Evolutionary conservation across 2,797 vertebrate genomes (phyloP).

Genomic region (Picus viridis): DNA sequence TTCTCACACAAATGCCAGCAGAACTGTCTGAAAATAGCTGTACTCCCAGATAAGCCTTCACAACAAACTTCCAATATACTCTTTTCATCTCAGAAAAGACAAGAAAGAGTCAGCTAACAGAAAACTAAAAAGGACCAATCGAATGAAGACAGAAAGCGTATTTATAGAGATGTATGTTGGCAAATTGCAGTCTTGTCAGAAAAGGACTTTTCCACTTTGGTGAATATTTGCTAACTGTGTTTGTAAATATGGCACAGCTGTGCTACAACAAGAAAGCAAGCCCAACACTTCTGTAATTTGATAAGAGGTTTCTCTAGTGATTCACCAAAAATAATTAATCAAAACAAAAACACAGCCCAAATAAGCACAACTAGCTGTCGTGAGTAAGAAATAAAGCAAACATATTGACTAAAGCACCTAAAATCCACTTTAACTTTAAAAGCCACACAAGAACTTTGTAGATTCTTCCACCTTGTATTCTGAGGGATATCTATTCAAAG

Average conservation of each 20-base stretch:
- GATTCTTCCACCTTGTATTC: background rate
- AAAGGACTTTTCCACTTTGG: background rate
- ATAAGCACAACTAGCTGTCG: conserved; percentile 23
- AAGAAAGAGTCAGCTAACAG: background rate
- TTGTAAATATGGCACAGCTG: background rate
- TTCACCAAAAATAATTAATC: conserved; percentile 37
- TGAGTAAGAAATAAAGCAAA: conserved; percentile 26
- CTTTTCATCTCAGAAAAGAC: conserved; percentile 16
- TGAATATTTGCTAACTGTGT: background rate
- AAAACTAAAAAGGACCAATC: background rate
- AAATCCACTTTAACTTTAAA: background rate
- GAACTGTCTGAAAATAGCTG: conserved; percentile 17
- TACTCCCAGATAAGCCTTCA: background rate
- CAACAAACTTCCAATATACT: background rate
- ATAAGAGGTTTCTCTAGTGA: conserved; percentile 36
- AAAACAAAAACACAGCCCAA: conserved; percentile 36
- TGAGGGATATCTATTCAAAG: background rate
- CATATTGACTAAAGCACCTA: background rate
- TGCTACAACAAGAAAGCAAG: conserved; percentile 3
- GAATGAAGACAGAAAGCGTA: conserved; percentile 2
- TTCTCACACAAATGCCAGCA: conserved; percentile 43
- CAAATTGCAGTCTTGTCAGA: background rate
- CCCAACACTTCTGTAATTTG: conserved; percentile 20
- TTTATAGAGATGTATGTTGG: background rate
- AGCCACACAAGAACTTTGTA: background rate